phyloP scores from a whole-genome alignment of 2,888 invertebrate species.

The Chelonus formosanus region DNA sequence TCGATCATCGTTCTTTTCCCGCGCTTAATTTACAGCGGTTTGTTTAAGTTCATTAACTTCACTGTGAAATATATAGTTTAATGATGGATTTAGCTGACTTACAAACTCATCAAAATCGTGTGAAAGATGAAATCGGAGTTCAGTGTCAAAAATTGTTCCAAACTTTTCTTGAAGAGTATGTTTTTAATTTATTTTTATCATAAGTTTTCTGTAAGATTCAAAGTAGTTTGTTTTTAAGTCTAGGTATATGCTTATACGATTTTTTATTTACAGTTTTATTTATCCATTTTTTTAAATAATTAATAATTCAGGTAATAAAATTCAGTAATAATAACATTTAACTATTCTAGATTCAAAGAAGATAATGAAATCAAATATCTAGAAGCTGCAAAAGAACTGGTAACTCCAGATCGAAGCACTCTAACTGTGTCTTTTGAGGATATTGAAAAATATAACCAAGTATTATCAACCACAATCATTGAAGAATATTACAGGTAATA shows the following conservation, averaged over 20 bases:
- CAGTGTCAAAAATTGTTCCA: slow-evolving; percentile 96
- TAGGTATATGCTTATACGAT: too few relatives aligned
- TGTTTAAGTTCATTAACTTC: too few relatives aligned
- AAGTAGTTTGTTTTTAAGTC: not conserved
- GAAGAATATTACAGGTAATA: slow-evolving; percentile 88
- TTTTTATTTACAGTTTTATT: too few relatives aligned
- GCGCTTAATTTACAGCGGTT: too few relatives aligned
- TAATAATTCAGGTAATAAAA: not conserved
- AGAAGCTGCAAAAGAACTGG: slow-evolving; percentile 81
- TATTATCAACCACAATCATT: slow-evolving; percentile 88
- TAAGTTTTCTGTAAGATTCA: not conserved
- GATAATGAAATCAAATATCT: slow-evolving; percentile 89
- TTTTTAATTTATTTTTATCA: slow-evolving; percentile 43
- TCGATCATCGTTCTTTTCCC: too few relatives aligned
- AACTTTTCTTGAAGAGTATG: slow-evolving; percentile 94
- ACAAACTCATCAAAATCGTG: slow-evolving; percentile 77
- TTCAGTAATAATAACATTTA: too few relatives aligned
- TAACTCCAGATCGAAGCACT: slow-evolving; percentile 90
- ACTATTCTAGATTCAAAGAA: slow-evolving; percentile 74
- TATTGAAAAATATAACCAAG: slow-evolving; percentile 93
- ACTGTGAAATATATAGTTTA: not conserved
- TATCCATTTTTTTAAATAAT: slow-evolving; percentile 1
- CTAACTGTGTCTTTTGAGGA: slow-evolving; percentile 93
- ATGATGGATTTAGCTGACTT: slow-evolving; percentile 84
- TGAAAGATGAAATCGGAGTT: slow-evolving; percentile 91